Evolutionary conservation across 2,797 vertebrate species (phyloP), one percentile per base, ranked within the genome.

Genomic region (Spheniscus humboldti): DNA sequence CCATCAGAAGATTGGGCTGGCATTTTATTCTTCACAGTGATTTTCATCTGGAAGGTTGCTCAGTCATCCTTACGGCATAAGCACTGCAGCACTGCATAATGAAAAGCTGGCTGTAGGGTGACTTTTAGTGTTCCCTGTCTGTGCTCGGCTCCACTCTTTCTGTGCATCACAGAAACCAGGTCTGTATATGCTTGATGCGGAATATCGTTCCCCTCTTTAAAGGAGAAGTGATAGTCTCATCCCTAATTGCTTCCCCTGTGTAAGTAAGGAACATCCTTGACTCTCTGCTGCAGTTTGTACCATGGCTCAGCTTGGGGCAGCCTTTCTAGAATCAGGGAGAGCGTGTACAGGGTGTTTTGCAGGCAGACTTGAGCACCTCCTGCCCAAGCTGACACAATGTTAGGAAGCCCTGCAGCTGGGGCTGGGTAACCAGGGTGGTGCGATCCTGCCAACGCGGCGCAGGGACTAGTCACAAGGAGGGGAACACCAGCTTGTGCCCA

Each of bases 81-180:
- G 86, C 92, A 68, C 91, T 94, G 96, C 92, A 95, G 85, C 76
- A 57, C 89, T 95, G 88, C 90, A 6, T 97, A 96, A 96, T n/a
- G 68, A 91, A 82, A 96, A 89, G 28, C 74, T 63, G 77, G 57
- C 92, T 96, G 56, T 57, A 87, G 94, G 83, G 82, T 92, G 85
- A 94, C 72, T 88, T 80, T 17, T 63, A 80, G 57, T 35, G 50
- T 66, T 94, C 68, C 20, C 31, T 71, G 11, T 7, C 71, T 69
- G 24, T 62, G 73, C 63, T 92, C 63, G 73, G 59, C 45, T 89
- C 53, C 31, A 31, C 35, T 92, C 67, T 73, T 62, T 43, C 73
- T 81, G 33, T 57, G n/a, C n/a, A 86, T 68, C 35, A 62, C 37
- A 75, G 50, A 41, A 79, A 78, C 28, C 18, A 74, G 18, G 52